Conservation (phyloP, 1,140 invertebrate genomes). For the Ooceraea biroi region DNA sequence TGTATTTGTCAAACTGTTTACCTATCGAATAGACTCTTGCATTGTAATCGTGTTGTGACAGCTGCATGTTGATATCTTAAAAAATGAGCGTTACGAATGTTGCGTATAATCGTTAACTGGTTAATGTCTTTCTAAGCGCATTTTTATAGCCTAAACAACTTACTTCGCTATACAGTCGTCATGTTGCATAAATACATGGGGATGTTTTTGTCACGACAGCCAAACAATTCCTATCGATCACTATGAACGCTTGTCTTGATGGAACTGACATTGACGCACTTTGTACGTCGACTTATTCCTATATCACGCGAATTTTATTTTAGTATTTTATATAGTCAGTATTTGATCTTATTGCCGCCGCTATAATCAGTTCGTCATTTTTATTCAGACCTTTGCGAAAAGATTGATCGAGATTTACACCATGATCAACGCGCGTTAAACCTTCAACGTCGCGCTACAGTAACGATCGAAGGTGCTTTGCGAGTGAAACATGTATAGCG, state of each 20-base stretch:
- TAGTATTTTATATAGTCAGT: too few species aligned
- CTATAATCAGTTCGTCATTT: not conserved
- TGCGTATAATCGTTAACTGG: conserved; percentile 9
- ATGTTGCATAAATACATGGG: conserved; percentile 21
- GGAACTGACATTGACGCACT: conserved; percentile 21
- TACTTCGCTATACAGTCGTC: conserved; percentile 10
- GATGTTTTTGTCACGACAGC: conserved; percentile 33
- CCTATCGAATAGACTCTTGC: not conserved
- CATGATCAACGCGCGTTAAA: not conserved
- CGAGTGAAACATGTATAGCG: conserved; percentile 24
- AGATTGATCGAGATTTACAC: not conserved
- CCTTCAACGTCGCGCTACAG: not conserved
- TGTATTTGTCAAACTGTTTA: not conserved
- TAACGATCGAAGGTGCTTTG: not conserved
- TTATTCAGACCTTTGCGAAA: not conserved
- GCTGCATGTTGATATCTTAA: not conserved
- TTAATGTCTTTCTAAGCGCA: conserved; percentile 29
- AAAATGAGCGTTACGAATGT: not conserved
- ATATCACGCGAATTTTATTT: too few species aligned
- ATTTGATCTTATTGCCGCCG: too few species aligned
- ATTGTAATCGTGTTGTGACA: not conserved
- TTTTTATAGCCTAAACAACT: conserved; percentile 35
- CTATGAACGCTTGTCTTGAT: conserved; percentile 36
- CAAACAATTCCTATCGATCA: conserved; percentile 48
- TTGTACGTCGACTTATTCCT: conserved; percentile 24